phyloP scores from a whole-genome alignment of 2,113 vertebrate species.

The Python bivittatus region DNA sequence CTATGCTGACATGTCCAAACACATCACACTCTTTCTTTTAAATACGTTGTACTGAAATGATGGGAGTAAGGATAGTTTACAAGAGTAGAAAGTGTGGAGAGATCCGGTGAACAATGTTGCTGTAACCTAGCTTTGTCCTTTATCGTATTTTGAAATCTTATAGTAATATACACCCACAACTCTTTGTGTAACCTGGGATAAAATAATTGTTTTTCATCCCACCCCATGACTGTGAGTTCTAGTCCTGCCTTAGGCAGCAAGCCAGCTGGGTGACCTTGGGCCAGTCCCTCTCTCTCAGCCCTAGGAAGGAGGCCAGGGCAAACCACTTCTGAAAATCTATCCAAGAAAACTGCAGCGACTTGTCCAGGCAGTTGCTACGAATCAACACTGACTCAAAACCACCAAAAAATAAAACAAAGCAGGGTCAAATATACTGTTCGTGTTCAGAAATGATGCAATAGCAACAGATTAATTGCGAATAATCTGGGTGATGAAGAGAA shows the following conservation, averaged over 20 bases:
- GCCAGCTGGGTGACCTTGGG: neutral
- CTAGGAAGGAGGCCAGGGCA: neutral
- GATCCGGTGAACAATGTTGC: neutral
- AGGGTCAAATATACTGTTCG: no score
- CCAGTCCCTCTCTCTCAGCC: neutral
- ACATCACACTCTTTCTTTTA: neutral
- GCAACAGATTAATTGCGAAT: no score
- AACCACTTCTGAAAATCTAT: neutral
- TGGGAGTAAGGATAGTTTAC: neutral
- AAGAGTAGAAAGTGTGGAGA: neutral
- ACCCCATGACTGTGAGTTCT: neutral
- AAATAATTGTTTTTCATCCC: neutral
- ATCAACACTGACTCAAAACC: neutral
- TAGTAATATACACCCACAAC: neutral
- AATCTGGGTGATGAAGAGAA: no score
- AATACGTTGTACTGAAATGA: neutral
- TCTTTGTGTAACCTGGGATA: neutral
- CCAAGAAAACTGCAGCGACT: neutral
- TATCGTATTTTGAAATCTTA: neutral
- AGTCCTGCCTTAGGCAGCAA: neutral
- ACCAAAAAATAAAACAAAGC: neutral
- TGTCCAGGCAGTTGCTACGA: no score
- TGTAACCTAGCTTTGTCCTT: neutral
- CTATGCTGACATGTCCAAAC: constrained; percentile 4
- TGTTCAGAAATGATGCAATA: no score